Percentiles rank a stretch among this genome's conserved stretches.
Evolutionary conservation across 1,140 invertebrate species (phyloP).

Genomic region (Sesamia nonagrioides): DNA sequence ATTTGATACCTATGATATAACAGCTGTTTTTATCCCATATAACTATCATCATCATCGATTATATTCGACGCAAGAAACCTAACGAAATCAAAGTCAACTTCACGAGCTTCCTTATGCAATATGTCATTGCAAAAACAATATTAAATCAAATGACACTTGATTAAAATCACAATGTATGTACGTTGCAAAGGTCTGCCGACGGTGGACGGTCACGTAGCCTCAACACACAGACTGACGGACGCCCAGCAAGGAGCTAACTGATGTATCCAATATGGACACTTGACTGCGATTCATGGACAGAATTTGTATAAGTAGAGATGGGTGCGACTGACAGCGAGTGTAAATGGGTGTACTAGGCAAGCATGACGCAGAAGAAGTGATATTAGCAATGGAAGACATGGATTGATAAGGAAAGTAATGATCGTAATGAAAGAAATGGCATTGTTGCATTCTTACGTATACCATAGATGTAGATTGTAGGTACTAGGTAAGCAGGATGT

Average conservation of each 20-base stretch:
- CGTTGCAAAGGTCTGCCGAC: slow-evolving; percentile 37
- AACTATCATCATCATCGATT: no score
- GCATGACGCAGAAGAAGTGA: no score
- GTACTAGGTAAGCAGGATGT: neutral
- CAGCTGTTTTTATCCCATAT: no score
- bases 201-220: slow-evolving; percentile 52
- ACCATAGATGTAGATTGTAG: no score
- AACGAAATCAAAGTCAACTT: no score
- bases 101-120: neutral
- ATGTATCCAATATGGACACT: slow-evolving; percentile 38
- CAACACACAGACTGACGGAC: slow-evolving; percentile 48
- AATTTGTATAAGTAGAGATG: slow-evolving; percentile 32
- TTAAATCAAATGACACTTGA: neutral
- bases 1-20: no score
- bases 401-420: no score
- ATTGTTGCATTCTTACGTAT: no score
- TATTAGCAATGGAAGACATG: no score
- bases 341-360: no score
- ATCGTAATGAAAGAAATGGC: no score
- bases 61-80: no score
- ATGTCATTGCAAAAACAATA: neutral
- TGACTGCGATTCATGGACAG: slow-evolving; percentile 17
- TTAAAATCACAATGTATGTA: slow-evolving; percentile 37
- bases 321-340: slow-evolving; percentile 16
- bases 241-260: slow-evolving; percentile 45